A percentile compares a stretch with the other conserved stretches of the same genome.
phyloP scores from a whole-genome alignment of 2,888 invertebrate species.

The Lasioglossum oenotherae region DNA sequence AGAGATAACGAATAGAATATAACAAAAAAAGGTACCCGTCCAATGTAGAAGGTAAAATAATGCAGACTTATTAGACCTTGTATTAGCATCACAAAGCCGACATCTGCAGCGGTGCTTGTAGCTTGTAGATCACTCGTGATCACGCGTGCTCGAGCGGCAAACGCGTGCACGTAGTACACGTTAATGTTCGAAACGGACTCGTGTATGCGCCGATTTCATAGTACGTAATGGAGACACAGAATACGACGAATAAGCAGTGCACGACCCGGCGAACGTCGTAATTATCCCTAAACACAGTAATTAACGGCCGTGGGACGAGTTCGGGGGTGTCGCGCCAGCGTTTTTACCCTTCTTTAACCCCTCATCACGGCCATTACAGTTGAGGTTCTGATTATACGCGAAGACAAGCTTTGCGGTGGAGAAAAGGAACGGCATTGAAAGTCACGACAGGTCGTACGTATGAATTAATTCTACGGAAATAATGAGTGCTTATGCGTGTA shows the following conservation, averaged over 20 bases:
- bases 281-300: constrained; percentile 78
- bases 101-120: constrained; percentile 73
- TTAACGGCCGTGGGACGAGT: constrained; percentile 71
- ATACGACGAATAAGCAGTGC: constrained; percentile 61
- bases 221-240: constrained; percentile 41
- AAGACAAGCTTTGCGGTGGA: constrained; percentile 25
- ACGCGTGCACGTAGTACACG: constrained; percentile 40
- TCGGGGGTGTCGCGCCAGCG: constrained; percentile 72
- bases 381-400: constrained; percentile 69
- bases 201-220: constrained; percentile 35
- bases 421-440: constrained; percentile 39
- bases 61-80: constrained; percentile 64
- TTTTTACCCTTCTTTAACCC: constrained; percentile 72
- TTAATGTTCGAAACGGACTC: constrained; percentile 46
- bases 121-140: constrained; percentile 47
- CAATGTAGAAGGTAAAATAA: constrained; percentile 36
- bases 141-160: constrained; percentile 29
- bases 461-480: constrained; percentile 65
- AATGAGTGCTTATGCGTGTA: constrained; percentile 44
- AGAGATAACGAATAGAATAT: constrained; percentile 4
- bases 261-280: constrained; percentile 55
- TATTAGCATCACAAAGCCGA: constrained; percentile 77
- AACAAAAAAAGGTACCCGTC: constrained; percentile 27
- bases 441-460: constrained; percentile 48
- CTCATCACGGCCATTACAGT: constrained; percentile 73